These are phyloP conservation scores for Eurois occulta DNA, from an alignment of 2,888 invertebrate genomes.

Conservation along the genomic window DNA sequence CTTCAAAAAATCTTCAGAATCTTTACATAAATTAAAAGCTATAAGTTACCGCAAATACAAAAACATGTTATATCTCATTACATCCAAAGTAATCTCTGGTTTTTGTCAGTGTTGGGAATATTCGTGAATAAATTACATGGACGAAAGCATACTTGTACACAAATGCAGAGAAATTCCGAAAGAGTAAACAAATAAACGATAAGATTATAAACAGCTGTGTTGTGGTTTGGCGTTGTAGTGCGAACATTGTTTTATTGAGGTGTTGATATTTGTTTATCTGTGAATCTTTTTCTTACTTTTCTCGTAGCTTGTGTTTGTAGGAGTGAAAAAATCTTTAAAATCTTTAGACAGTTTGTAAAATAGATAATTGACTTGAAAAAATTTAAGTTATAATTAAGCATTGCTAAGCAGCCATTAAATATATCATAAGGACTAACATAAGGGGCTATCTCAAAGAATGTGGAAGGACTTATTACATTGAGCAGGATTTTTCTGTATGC, in stretches of 20 bases:
- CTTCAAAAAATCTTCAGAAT: constrained; percentile 20
- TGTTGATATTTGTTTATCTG: constrained; percentile 31
- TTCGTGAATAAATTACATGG: constrained; percentile 53
- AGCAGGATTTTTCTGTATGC: background rate
- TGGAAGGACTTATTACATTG: background rate
- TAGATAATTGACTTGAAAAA: background rate
- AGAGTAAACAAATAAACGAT: constrained; percentile 62
- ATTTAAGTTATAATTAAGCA: background rate
- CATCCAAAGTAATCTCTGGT: constrained; percentile 47
- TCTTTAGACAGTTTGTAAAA: background rate
- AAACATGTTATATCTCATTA: constrained; percentile 34
- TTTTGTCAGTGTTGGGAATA: constrained; percentile 50
- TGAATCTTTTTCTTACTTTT: background rate
- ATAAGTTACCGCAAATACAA: constrained; percentile 31
- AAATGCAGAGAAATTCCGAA: constrained; percentile 47
- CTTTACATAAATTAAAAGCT: constrained; percentile 36
- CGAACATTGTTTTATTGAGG: constrained; percentile 43
- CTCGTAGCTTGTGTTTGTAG: background rate
- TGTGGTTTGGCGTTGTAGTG: constrained; percentile 46
- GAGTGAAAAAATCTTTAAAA: background rate
- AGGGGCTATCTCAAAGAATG: background rate
- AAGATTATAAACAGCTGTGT: constrained; percentile 63
- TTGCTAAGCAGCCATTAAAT: background rate
- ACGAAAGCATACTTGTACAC: constrained; percentile 51
- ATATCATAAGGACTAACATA: background rate